phyloP scores from a whole-genome alignment of 1,140 invertebrate species.

The Drosophila bipectinata region DNA sequence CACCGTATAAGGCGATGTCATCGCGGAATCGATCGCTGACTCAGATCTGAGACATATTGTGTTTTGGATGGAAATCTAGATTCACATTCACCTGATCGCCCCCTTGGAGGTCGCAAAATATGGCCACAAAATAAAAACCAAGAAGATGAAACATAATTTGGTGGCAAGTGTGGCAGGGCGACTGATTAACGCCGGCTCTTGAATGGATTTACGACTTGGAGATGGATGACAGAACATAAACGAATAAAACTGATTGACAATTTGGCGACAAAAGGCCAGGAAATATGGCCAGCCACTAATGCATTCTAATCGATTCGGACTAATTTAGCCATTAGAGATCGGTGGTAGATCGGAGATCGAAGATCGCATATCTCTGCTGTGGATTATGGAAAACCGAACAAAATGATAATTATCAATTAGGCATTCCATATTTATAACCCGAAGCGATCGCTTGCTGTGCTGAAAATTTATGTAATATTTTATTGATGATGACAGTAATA shows the following conservation, averaged over 20 bases:
- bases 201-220: slow-evolving; percentile 49
- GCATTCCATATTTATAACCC: slow-evolving; percentile 73
- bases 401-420: slow-evolving; percentile 83
- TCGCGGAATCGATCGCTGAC: slow-evolving; percentile 31
- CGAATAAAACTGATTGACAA: slow-evolving; percentile 42
- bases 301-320: slow-evolving; percentile 22
- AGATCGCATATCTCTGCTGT: slow-evolving; percentile 18
- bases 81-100: neutral
- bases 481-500: slow-evolving; percentile 77
- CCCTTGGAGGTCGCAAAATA: neutral
- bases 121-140: neutral
- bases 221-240: slow-evolving; percentile 44
- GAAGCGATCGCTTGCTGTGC: slow-evolving; percentile 24
- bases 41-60: slow-evolving; percentile 23
- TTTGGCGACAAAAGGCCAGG: slow-evolving; percentile 2
- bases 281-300: neutral
- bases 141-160: slow-evolving; percentile 66
- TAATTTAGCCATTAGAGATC: slow-evolving; percentile 36
- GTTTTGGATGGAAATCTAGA: neutral
- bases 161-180: slow-evolving; percentile 2
- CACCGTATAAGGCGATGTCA: slow-evolving; percentile 38
- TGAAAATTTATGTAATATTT: slow-evolving; percentile 79
- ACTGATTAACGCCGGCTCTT: slow-evolving; percentile 26
- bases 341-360: slow-evolving; percentile 6
- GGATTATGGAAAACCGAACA: slow-evolving; percentile 61